A percentile compares a stretch with the other conserved stretches of the same genome.
phyloP scores from a whole-genome alignment of 1,140 invertebrate species.

The Pteromalus puparum region DNA sequence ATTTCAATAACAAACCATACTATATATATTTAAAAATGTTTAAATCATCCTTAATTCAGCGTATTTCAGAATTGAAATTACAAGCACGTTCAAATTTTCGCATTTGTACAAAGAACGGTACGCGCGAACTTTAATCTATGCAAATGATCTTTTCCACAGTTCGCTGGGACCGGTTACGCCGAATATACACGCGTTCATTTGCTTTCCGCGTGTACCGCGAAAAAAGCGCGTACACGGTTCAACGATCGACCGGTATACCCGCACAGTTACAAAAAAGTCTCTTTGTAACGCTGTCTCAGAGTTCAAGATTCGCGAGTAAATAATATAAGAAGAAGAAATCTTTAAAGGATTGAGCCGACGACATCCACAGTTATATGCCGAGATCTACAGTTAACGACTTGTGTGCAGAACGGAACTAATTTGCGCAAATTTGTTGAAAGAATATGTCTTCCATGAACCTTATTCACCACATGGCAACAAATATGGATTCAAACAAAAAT shows the following conservation, averaged over 20 bases:
- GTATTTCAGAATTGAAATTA: no score
- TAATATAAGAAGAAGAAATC: conserved; percentile 65
- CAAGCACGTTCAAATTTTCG: no score
- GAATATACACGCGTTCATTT: neutral
- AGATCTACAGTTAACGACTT: conserved; percentile 67
- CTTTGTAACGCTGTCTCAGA: neutral
- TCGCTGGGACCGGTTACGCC: neutral
- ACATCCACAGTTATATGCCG: conserved; percentile 57
- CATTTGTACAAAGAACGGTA: no score
- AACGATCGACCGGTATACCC: conserved; percentile 54
- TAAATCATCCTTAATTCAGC: no score
- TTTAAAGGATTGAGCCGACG: conserved; percentile 57
- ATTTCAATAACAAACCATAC: neutral
- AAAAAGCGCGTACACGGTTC: neutral
- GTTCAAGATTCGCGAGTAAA: neutral
- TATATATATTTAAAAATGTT: no score
- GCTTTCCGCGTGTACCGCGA: neutral
- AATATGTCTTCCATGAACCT: neutral
- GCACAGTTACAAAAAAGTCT: neutral
- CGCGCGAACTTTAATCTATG: neutral
- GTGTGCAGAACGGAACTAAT: neutral
- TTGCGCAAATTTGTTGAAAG: neutral
- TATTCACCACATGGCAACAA: neutral
- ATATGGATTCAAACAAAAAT: neutral
- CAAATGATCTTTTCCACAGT: neutral